These are phyloP conservation scores for Drosophila erecta DNA, from an alignment of 1,140 invertebrate genomes.

Conservation along the genomic window DNA sequence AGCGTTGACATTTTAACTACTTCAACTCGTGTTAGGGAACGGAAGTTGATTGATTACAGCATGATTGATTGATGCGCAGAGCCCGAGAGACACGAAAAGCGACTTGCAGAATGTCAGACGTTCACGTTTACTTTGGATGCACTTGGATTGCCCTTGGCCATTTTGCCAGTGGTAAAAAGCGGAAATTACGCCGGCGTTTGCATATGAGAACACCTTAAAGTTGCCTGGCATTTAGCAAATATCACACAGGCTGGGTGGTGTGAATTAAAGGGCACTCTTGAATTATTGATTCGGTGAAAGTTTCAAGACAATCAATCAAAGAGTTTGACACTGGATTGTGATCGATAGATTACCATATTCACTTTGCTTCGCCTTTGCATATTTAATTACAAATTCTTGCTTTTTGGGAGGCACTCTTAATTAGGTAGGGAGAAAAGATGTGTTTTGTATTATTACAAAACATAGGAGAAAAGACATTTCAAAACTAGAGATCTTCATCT, in stretches of 20 bases:
- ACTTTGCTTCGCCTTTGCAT: neutral
- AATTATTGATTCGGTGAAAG: slow-evolving; percentile 39
- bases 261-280: slow-evolving; percentile 1
- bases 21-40: slow-evolving; percentile 28
- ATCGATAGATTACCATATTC: slow-evolving; percentile 20
- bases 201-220: slow-evolving; percentile 22
- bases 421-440: neutral
- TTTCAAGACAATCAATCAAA: slow-evolving; percentile 40
- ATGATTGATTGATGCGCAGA: slow-evolving; percentile 41
- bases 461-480: neutral
- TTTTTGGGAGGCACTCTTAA: neutral
- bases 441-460: too few relatives aligned
- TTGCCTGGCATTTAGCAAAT: slow-evolving; percentile 25
- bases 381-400: neutral
- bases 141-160: slow-evolving; percentile 35
- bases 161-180: neutral
- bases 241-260: slow-evolving; percentile 2
- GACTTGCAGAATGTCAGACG: slow-evolving; percentile 33
- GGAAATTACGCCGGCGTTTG: slow-evolving; percentile 28
- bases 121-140: slow-evolving; percentile 14
- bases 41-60: slow-evolving; percentile 50
- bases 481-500: too few relatives aligned
- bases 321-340: slow-evolving; percentile 19
- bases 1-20: slow-evolving; percentile 50
- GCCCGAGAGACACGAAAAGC: neutral